Evolutionary conservation across 2,113 vertebrate genomes (phyloP).

Genomic region (Progne subis): DNA sequence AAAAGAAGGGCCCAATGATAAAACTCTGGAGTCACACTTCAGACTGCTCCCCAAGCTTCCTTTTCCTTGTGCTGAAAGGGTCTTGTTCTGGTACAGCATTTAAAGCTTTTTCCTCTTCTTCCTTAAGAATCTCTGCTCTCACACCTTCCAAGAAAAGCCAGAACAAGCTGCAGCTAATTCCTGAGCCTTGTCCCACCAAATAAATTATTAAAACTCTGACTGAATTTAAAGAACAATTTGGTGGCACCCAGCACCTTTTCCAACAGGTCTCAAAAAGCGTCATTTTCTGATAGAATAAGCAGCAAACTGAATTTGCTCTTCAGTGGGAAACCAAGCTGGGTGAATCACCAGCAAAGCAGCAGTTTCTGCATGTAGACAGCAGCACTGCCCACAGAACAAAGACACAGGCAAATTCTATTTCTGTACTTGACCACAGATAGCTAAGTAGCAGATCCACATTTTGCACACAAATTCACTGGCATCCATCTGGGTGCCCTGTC

Average conservation of each 20-base stretch:
- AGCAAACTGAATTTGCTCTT: not conserved
- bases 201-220: not conserved
- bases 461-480: not conserved
- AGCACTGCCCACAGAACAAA: not conserved
- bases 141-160: not conserved
- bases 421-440: not conserved
- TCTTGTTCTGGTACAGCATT: not conserved
- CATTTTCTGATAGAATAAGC: not conserved
- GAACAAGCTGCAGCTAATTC: not conserved
- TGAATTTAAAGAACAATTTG: not conserved
- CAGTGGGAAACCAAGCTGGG: not conserved
- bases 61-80: not conserved
- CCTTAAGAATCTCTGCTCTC: not conserved
- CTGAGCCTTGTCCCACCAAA: not conserved
- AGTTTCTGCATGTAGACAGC: not conserved
- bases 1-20: not conserved
- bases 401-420: not conserved
- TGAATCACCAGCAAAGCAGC: not conserved
- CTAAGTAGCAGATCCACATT: not conserved
- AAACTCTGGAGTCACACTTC: not conserved
- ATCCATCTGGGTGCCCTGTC: not conserved
- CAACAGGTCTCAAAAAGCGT: not conserved
- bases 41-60: not conserved
- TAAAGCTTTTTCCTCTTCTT: not conserved
- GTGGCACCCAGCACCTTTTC: not conserved